phyloP scores from a whole-genome alignment of 1,140 invertebrate species.

The Marisa cornuarietis region DNA sequence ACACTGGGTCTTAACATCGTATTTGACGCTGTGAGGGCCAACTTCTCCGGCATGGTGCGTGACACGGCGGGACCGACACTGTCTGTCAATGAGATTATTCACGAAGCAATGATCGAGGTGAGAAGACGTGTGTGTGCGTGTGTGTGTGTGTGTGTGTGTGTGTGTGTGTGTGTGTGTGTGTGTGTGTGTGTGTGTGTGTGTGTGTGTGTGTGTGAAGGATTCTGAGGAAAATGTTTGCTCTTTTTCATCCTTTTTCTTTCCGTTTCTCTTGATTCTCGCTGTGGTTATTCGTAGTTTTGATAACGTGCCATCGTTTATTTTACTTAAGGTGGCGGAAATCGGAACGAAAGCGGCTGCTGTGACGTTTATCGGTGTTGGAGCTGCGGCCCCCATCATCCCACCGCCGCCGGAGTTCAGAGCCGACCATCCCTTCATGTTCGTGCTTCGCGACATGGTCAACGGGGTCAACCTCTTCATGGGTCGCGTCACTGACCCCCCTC shows the following conservation, averaged over 20 bases:
- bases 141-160: no score
- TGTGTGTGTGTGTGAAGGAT: not conserved
- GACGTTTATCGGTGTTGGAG: not conserved
- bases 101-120: slow-evolving; percentile 20
- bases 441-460: slow-evolving; percentile 16
- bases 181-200: no score
- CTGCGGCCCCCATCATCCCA: not conserved
- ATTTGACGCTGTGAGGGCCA: not conserved
- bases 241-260: not conserved
- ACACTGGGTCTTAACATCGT: not conserved
- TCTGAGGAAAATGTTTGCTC: no score
- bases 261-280: not conserved
- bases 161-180: no score
- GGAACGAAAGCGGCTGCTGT: slow-evolving; percentile 24
- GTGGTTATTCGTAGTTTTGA: not conserved
- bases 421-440: slow-evolving; percentile 21
- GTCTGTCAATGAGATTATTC: not conserved
- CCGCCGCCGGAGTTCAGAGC: not conserved
- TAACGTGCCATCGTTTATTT: not conserved
- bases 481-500: slow-evolving; percentile 10
- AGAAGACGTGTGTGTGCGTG: no score
- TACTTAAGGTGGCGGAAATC: slow-evolving; percentile 9
- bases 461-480: slow-evolving; percentile 23
- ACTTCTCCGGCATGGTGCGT: slow-evolving; percentile 5
- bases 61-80: not conserved